A percentile compares a stretch with the other conserved stretches of the same genome.
Conservation (phyloP, 2,113 vertebrate species). For the Cyprinodon variegatus region DNA sequence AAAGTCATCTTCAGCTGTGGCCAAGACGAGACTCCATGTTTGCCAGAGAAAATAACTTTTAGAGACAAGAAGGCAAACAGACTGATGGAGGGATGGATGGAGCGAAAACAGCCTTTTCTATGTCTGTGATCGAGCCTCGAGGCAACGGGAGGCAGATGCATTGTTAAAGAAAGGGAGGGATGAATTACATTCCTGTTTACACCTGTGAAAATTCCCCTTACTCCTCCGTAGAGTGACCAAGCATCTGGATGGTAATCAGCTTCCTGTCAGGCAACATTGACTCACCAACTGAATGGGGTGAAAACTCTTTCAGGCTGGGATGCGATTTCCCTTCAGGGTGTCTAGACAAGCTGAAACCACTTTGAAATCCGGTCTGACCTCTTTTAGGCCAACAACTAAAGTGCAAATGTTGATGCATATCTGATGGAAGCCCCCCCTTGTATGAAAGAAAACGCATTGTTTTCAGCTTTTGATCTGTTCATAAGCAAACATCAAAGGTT, state of each 20-base stretch:
- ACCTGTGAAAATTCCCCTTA: not conserved
- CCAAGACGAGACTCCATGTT: constrained; percentile 88
- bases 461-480: not conserved
- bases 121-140: not conserved
- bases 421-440: not conserved
- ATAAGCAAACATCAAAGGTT: not conserved
- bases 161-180: not conserved
- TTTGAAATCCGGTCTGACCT: constrained; percentile 46
- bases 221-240: not conserved
- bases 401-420: not conserved
- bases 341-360: constrained; percentile 54
- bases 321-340: constrained; percentile 30
- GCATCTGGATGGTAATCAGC: constrained; percentile 44
- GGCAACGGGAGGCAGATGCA: not conserved
- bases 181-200: not conserved
- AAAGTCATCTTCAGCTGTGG: constrained; percentile 74
- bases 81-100: not conserved
- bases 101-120: not conserved
- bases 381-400: not conserved
- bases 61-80: not conserved
- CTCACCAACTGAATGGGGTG: constrained; percentile 5
- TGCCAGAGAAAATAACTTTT: constrained; percentile 81
- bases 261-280: constrained; percentile 51
- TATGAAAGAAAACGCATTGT: not conserved
- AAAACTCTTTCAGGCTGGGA: constrained; percentile 46